These are phyloP conservation scores for Hylaeus volcanicus DNA, from an alignment of 1,140 invertebrate species.

Conservation along the genomic window DNA sequence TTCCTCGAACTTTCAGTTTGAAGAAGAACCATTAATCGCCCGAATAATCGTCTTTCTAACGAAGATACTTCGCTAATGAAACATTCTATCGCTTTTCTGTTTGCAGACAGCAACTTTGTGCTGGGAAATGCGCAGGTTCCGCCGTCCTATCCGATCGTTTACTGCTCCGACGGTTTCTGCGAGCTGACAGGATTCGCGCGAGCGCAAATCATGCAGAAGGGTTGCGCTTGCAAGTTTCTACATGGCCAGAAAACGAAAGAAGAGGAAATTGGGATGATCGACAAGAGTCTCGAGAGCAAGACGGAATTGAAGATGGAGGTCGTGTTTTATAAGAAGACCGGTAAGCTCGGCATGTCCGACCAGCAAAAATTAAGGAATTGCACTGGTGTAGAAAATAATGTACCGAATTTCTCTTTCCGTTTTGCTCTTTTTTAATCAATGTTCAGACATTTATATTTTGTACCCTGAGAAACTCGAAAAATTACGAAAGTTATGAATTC, in stretches of 20 bases:
- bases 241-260: slow-evolving; percentile 95
- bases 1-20: no score
- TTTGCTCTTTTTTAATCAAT: no score
- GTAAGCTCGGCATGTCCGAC: slow-evolving; percentile 81
- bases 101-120: slow-evolving; percentile 98
- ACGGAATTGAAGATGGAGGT: slow-evolving; percentile 96
- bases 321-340: slow-evolving; percentile 96
- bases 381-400: background rate
- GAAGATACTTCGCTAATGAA: background rate
- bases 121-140: slow-evolving; percentile 97
- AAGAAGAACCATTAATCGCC: no score
- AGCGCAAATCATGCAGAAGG: slow-evolving; percentile 98
- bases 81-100: slow-evolving; percentile 67
- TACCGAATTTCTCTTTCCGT: no score
- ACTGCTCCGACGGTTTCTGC: slow-evolving; percentile 98
- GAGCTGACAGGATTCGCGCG: slow-evolving; percentile 96
- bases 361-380: background rate
- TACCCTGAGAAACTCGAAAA: no score
- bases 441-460: no score
- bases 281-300: slow-evolving; percentile 93
- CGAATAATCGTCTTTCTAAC: no score
- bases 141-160: slow-evolving; percentile 94
- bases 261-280: slow-evolving; percentile 93
- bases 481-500: no score
- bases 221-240: slow-evolving; percentile 97